These are phyloP conservation scores for Eptesicus fuscus DNA, from an alignment of 2,113 vertebrate genomes.

Conservation along the genomic window DNA sequence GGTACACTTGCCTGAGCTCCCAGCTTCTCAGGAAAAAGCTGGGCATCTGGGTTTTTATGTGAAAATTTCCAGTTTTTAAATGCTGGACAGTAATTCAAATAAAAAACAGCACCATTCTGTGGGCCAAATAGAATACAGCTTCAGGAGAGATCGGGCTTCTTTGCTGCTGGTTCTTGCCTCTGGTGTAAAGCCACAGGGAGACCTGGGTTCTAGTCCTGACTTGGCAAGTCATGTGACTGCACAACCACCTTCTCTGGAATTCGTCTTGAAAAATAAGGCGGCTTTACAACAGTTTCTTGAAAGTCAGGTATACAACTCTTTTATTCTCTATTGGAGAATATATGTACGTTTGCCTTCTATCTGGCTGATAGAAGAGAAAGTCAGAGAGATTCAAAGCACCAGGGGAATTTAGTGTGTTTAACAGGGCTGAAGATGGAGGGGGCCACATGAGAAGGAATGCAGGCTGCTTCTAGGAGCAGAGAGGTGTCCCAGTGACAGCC, in stretches of 20 bases:
- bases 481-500: background rate
- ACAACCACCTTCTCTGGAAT: background rate
- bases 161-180: background rate
- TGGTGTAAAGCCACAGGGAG: background rate
- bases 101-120: background rate
- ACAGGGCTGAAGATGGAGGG: background rate
- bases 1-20: background rate
- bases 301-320: background rate
- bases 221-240: background rate
- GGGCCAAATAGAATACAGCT: background rate
- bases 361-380: background rate
- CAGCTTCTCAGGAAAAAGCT: background rate
- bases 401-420: background rate
- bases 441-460: background rate
- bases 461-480: background rate
- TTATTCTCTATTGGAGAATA: background rate
- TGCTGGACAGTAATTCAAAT: background rate
- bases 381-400: background rate
- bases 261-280: background rate
- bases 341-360: too few species aligned
- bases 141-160: background rate
- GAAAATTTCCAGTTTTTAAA: background rate
- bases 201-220: background rate
- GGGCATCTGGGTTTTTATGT: background rate
- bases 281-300: background rate